These are phyloP conservation scores for Oxyura jamaicensis DNA, from an alignment of 2,113 vertebrate species.

Conservation along the genomic window DNA sequence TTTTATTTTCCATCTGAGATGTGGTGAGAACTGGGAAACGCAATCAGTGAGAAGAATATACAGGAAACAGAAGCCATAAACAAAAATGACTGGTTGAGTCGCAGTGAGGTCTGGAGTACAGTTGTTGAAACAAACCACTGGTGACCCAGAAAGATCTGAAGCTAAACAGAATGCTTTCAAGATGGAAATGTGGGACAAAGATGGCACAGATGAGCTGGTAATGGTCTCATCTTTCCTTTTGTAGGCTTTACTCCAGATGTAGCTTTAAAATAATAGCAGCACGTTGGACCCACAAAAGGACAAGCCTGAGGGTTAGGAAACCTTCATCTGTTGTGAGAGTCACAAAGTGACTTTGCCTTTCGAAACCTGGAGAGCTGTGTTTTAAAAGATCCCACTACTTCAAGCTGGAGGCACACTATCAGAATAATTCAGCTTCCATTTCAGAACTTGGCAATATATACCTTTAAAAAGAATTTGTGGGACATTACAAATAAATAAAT, in stretches of 20 bases:
- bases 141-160: constrained; percentile 64
- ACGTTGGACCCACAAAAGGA: constrained; percentile 1
- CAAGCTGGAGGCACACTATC: not conserved
- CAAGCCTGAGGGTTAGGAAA: not conserved
- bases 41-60: constrained; percentile 11
- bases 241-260: constrained; percentile 14
- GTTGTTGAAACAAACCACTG: constrained; percentile 67
- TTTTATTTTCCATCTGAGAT: not conserved
- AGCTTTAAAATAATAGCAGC: constrained; percentile 38
- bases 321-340: not conserved
- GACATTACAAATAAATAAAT: not conserved
- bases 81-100: not conserved
- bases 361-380: not conserved
- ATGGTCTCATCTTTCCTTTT: constrained; percentile 45
- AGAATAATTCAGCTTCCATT: not conserved
- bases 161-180: constrained; percentile 57
- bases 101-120: constrained; percentile 52
- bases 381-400: not conserved
- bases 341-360: not conserved
- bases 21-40: not conserved
- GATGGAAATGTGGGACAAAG: constrained; percentile 69
- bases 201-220: constrained; percentile 36
- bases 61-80: constrained; percentile 65
- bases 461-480: not conserved
- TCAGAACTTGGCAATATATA: not conserved